Evolutionary conservation across 92 coral and sea anemone species (phyloP).

Genomic region (Epizoanthus rinbou): DNA sequence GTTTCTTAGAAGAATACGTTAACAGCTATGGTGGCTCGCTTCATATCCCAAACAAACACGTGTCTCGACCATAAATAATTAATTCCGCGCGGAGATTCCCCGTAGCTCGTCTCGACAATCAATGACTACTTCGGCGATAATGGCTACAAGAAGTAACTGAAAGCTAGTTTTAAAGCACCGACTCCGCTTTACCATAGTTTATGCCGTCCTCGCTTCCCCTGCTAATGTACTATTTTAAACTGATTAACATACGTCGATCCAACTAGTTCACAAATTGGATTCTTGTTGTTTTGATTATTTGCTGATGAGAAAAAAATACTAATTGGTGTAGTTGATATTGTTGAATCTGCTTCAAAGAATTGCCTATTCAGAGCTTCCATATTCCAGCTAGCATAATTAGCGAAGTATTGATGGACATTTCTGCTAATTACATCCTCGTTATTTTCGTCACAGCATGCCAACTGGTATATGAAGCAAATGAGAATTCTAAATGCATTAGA

Average conservation of each 20-base stretch:
- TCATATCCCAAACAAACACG: constrained; percentile 2
- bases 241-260: neutral
- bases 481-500: neutral
- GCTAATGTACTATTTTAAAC: neutral
- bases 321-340: constrained; percentile 20
- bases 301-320: constrained; percentile 14
- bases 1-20: too few species aligned
- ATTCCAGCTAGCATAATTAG: constrained; percentile 28
- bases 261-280: constrained; percentile 7
- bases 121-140: neutral
- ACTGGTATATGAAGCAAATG: neutral
- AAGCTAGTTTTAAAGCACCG: neutral
- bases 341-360: neutral
- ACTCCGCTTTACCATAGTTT: neutral
- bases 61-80: constrained; percentile 21
- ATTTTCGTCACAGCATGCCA: constrained; percentile 30
- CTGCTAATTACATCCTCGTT: neutral
- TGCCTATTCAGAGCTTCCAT: neutral
- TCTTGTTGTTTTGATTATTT: constrained; percentile 14
- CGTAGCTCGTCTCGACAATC: constrained; percentile 16
- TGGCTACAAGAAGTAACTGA: neutral
- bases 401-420: neutral
- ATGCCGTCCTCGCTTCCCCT: neutral
- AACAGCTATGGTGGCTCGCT: neutral
- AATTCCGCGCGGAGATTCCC: constrained; percentile 39